phyloP scores from a whole-genome alignment of 2,797 vertebrate species.

The Trachops cirrhosus region DNA sequence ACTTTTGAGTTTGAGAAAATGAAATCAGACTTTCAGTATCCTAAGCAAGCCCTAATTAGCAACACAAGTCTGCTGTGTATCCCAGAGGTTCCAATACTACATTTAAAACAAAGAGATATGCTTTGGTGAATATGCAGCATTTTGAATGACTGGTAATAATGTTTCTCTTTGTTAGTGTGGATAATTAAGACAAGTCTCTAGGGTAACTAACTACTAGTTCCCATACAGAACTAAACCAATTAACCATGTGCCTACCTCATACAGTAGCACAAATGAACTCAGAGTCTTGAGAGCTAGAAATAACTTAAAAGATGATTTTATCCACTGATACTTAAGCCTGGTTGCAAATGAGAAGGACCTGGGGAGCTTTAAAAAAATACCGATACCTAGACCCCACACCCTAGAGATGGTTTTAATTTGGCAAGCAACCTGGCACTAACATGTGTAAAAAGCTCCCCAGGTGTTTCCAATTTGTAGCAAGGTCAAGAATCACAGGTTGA shows the following conservation, averaged over 20 bases:
- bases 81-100: background rate
- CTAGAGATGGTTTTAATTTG: background rate
- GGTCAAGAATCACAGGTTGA: background rate
- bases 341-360: background rate
- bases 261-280: background rate
- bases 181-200: slow-evolving; percentile 16
- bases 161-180: background rate
- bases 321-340: background rate
- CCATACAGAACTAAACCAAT: background rate
- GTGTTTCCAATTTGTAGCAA: background rate
- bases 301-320: background rate
- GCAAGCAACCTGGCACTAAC: background rate
- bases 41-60: background rate
- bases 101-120: slow-evolving; percentile 18
- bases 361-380: background rate
- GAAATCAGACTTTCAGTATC: background rate
- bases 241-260: background rate
- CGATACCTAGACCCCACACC: background rate
- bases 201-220: background rate
- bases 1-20: background rate
- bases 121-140: background rate
- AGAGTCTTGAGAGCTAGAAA: background rate
- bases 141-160: background rate
- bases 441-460: background rate
- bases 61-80: background rate